Percentiles rank a stretch among this genome's conserved stretches.
Conservation (phyloP, 2,888 invertebrate species). For the Sinelater perroti region DNA sequence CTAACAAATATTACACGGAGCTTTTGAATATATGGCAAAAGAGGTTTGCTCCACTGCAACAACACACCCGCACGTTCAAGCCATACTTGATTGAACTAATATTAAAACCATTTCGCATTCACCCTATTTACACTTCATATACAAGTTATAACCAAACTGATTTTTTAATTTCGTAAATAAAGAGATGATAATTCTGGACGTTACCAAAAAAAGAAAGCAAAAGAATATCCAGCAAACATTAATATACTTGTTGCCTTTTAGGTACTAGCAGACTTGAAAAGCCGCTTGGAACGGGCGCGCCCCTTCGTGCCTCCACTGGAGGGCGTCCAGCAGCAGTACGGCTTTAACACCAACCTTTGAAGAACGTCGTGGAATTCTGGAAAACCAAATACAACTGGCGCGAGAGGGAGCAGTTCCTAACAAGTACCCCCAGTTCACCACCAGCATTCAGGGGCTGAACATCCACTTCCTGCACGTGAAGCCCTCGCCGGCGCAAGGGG, state of each 20-base stretch:
- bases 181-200: no score
- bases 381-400: conserved; percentile 73
- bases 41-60: no score
- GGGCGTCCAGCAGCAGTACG: conserved; percentile 78
- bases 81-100: no score
- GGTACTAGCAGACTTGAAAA: conserved; percentile 61
- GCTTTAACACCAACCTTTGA: conserved; percentile 76
- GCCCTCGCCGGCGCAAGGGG: conserved; percentile 56
- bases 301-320: conserved; percentile 66
- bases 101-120: no score
- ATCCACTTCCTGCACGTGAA: conserved; percentile 76
- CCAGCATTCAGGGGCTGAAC: conserved; percentile 74
- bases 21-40: no score
- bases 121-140: no score
- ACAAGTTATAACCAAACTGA: no score
- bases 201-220: no score
- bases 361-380: conserved; percentile 81
- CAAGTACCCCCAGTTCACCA: conserved; percentile 73
- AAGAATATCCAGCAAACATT: no score
- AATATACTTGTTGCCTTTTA: no score
- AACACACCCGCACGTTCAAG: no score
- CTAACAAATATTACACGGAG: no score
- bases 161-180: not conserved
- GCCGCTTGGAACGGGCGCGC: conserved; percentile 64
- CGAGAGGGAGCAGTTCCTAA: conserved; percentile 70